Evolutionary conservation across 2,888 invertebrate species (phyloP).

Genomic region (Hemithea aestivaria): DNA sequence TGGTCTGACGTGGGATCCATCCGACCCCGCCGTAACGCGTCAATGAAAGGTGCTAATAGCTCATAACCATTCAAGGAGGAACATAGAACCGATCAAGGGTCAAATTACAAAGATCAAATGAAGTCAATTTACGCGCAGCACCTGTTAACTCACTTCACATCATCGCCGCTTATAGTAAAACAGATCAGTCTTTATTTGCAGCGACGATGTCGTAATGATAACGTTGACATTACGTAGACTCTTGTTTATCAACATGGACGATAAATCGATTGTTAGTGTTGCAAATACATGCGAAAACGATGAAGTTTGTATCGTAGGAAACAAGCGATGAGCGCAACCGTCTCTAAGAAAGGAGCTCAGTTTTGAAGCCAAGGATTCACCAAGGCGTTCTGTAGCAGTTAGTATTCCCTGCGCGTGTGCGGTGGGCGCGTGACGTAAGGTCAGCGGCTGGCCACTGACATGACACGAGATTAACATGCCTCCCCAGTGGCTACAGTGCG

Average conservation of each 20-base stretch:
- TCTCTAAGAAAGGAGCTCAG: constrained; percentile 75
- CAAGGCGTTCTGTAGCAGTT: constrained; percentile 72
- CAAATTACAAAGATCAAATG: constrained; percentile 38
- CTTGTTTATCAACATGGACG: constrained; percentile 14
- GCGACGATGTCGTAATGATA: constrained; percentile 19
- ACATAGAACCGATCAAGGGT: constrained; percentile 31
- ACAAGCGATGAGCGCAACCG: constrained; percentile 61
- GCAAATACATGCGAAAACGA: constrained; percentile 24
- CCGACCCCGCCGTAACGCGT: not conserved
- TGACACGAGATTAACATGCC: constrained; percentile 62
- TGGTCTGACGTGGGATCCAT: not conserved
- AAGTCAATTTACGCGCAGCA: constrained; percentile 28
- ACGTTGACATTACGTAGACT: constrained; percentile 12
- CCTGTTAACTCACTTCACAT: constrained; percentile 19
- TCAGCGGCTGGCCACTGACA: constrained; percentile 69
- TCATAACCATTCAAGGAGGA: constrained; percentile 19
- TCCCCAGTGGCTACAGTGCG: constrained; percentile 36
- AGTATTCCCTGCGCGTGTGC: constrained; percentile 72
- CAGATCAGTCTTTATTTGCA: constrained; percentile 8
- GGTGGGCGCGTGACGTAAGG: constrained; percentile 73
- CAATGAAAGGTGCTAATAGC: constrained; percentile 28
- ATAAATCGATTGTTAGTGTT: constrained; percentile 14
- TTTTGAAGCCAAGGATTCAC: constrained; percentile 79
- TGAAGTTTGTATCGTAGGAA: constrained; percentile 49
- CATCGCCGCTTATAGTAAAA: constrained; percentile 8